phyloP scores from a whole-genome alignment of 1,140 invertebrate species.

The Cryptotermes secundus region DNA sequence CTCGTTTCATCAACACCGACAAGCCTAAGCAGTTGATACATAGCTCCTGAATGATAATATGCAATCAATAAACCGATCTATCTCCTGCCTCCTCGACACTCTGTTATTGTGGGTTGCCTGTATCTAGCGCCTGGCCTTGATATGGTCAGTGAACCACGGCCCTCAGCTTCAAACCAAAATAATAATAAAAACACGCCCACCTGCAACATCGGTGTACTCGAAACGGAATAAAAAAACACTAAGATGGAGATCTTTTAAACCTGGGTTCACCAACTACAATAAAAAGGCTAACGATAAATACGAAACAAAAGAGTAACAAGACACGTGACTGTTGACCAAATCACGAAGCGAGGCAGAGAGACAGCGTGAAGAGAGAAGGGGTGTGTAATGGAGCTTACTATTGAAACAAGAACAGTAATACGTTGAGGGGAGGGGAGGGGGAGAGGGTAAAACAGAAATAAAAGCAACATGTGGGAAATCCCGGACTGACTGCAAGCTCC shows the following conservation, averaged over 20 bases:
- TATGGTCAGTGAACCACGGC: not conserved
- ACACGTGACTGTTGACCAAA: constrained; percentile 10
- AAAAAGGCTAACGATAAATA: not conserved
- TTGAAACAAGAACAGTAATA: not conserved
- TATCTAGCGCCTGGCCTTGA: not conserved
- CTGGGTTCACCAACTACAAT: not conserved
- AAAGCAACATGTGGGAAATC: not conserved
- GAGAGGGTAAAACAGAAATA: not conserved
- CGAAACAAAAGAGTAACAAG: not conserved
- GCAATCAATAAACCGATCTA: too few species aligned
- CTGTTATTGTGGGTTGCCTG: not conserved
- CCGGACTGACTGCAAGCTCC: not conserved
- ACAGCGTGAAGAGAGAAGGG: not conserved
- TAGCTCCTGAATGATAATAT: too few species aligned
- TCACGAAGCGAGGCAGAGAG: not conserved
- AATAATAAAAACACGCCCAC: not conserved
- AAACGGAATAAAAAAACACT: not conserved
- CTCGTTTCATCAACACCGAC: too few species aligned
- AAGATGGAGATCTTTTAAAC: not conserved
- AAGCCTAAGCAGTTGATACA: too few species aligned
- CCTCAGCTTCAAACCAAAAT: not conserved
- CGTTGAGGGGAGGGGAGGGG: not conserved
- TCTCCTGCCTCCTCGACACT: not conserved
- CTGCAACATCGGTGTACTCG: not conserved
- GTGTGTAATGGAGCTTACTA: not conserved